Conservation (phyloP, 2,888 invertebrate species). For the Automeris io region DNA sequence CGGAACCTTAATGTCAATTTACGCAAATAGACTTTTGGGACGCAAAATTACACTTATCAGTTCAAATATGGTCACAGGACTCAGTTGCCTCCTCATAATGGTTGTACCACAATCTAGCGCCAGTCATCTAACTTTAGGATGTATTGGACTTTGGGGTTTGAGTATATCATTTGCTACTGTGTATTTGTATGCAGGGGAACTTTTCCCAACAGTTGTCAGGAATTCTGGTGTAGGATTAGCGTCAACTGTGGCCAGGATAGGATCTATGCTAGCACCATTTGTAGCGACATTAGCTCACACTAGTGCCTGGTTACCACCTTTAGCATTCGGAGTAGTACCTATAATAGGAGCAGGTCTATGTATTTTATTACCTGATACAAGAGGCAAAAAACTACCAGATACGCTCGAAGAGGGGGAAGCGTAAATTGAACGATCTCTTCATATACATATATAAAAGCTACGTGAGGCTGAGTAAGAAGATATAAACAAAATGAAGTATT, state of each 20-base stretch:
- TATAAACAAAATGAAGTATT: conserved; percentile 21
- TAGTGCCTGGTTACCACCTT: conserved; percentile 80
- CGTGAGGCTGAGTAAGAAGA: conserved; percentile 15
- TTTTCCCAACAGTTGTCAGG: conserved; percentile 92
- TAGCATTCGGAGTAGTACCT: conserved; percentile 84
- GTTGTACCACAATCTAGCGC: conserved; percentile 68
- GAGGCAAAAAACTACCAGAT: conserved; percentile 85
- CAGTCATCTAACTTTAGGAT: conserved; percentile 79
- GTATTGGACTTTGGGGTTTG: conserved; percentile 87
- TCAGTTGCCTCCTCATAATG: conserved; percentile 80
- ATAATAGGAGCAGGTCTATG: conserved; percentile 82
- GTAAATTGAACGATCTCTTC: conserved; percentile 20
- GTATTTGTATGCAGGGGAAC: conserved; percentile 91
- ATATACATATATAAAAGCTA: conserved; percentile 8
- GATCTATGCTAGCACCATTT: conserved; percentile 91
- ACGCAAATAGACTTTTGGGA: conserved; percentile 80
- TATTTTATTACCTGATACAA: conserved; percentile 85
- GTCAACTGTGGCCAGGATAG: conserved; percentile 90
- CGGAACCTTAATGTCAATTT: conserved; percentile 80
- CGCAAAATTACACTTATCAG: conserved; percentile 81
- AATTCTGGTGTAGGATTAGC: conserved; percentile 91
- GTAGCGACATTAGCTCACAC: conserved; percentile 81
- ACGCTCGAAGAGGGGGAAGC: conserved; percentile 88
- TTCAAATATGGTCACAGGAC: conserved; percentile 80
- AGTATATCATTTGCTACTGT: conserved; percentile 90